A percentile compares a stretch with the other conserved stretches of the same genome.
These are phyloP conservation scores for Lepetodrilus schrolli DNA, from an alignment of 2,888 invertebrate species.

Conservation along the genomic window DNA sequence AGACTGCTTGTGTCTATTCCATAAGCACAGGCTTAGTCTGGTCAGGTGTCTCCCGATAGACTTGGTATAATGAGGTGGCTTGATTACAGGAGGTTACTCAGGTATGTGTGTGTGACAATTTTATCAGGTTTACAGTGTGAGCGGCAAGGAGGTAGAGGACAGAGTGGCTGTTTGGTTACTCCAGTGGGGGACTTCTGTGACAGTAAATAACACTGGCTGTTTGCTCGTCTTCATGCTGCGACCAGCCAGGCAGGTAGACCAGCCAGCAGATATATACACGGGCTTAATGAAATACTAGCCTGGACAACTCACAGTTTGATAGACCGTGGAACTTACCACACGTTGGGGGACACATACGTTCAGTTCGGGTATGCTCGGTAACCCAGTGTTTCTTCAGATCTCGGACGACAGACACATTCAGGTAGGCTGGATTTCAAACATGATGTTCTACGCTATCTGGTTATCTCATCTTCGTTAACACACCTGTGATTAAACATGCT, in stretches of 20 bases:
- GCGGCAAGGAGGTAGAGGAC: background rate
- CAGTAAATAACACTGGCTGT: background rate
- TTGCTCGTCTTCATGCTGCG: slow-evolving; percentile 3
- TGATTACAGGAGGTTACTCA: slow-evolving; percentile 12
- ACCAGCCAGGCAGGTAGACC: slow-evolving; percentile 2
- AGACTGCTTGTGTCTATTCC: background rate
- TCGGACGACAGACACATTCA: background rate
- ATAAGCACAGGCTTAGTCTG: background rate
- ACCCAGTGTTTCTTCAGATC: background rate
- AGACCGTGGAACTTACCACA: background rate
- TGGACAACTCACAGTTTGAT: background rate
- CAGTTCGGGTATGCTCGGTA: background rate
- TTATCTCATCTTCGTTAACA: background rate
- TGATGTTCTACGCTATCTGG: background rate
- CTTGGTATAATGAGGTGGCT: background rate
- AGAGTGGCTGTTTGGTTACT: background rate
- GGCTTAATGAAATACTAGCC: slow-evolving; percentile 17
- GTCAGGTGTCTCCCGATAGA: background rate
- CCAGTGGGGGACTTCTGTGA: background rate
- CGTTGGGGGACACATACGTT: background rate
- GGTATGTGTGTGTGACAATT: background rate
- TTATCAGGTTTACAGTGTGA: slow-evolving; percentile 16
- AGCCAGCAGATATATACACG: background rate
- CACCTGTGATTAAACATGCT: background rate
- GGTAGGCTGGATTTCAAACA: background rate